phyloP scores from a whole-genome alignment of 1,140 invertebrate species.

The Drosophila lacteicornis region DNA sequence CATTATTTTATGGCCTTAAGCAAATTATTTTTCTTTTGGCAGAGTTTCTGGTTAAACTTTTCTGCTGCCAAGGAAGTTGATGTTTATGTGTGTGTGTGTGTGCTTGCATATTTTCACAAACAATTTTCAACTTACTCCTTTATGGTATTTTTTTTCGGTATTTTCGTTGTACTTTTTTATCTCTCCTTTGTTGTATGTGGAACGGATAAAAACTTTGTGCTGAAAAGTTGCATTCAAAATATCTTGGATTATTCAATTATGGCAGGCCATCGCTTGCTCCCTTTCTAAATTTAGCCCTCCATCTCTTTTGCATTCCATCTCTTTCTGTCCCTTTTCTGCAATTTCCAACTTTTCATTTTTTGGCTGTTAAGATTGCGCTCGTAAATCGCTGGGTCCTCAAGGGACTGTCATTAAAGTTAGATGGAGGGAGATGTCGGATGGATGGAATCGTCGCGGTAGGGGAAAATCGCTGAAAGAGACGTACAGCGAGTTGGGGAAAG shows the following conservation, averaged over 20 bases:
- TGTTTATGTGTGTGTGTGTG: constrained; percentile 16
- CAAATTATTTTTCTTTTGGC: constrained; percentile 71
- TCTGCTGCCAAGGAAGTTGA: constrained; percentile 31
- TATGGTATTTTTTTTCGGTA: constrained; percentile 27
- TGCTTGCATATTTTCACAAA: constrained; percentile 52
- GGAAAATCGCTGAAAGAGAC: background rate
- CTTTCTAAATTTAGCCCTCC: background rate
- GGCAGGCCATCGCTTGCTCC: constrained; percentile 6
- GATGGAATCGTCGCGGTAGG: background rate
- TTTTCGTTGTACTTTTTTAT: constrained; percentile 27
- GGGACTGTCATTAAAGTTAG: constrained; percentile 45
- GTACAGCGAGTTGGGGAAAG: background rate
- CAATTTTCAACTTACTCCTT: constrained; percentile 52
- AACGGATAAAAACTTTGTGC: constrained; percentile 25
- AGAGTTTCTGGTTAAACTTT: constrained; percentile 71
- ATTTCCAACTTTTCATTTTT: constrained; percentile 35
- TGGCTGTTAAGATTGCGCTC: constrained; percentile 47
- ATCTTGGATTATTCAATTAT: constrained; percentile 54
- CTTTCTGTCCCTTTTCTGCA: constrained; percentile 2
- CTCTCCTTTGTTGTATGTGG: constrained; percentile 11
- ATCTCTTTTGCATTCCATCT: background rate
- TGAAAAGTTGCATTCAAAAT: constrained; percentile 41
- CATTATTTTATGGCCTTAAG: constrained; percentile 78
- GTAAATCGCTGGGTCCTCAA: constrained; percentile 44
- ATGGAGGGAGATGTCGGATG: constrained; percentile 1